A percentile compares a stretch with the other conserved stretches of the same genome.
phyloP scores from a whole-genome alignment of 23 tunicate species.

The Botrylloides violaceus region DNA sequence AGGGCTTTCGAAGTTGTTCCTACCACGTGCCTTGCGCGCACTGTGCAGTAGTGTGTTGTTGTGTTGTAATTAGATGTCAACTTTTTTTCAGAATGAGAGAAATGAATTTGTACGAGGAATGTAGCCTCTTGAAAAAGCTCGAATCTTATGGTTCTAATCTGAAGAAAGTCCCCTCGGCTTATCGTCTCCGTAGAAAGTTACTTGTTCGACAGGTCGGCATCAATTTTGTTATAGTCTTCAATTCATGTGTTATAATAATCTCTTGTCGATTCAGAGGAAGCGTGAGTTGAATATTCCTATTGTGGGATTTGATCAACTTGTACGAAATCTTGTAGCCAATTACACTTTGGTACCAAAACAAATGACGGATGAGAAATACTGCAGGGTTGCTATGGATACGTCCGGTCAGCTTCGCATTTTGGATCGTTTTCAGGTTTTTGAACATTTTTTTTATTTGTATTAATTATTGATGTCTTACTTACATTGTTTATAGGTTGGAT shows the following conservation, averaged over 20 bases:
- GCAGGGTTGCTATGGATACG: background rate
- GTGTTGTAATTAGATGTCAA: background rate
- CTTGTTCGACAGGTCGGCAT: slow-evolving; percentile 45
- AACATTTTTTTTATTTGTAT: too few relatives aligned
- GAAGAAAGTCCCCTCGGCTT: slow-evolving; percentile 37
- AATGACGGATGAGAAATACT: background rate
- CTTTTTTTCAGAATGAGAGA: slow-evolving; percentile 23
- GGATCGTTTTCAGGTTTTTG: background rate
- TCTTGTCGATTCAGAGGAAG: slow-evolving; percentile 28
- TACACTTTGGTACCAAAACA: slow-evolving; percentile 25
- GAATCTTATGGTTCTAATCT: slow-evolving; percentile 18
- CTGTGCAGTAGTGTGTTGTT: too few relatives aligned
- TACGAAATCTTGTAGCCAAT: slow-evolving; percentile 38
- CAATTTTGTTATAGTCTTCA: background rate
- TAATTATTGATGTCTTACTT: too few relatives aligned
- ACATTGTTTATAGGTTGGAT: too few relatives aligned
- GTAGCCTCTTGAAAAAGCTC: slow-evolving; percentile 53
- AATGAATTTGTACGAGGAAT: slow-evolving; percentile 85
- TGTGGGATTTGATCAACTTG: slow-evolving; percentile 62
- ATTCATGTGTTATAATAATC: background rate
- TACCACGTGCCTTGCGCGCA: too few relatives aligned
- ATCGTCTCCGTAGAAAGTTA: slow-evolving; percentile 51
- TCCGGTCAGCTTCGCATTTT: background rate
- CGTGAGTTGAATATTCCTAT: slow-evolving; percentile 60
- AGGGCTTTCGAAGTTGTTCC: too few relatives aligned